Evolutionary conservation across 2,113 vertebrate genomes (phyloP), one percentile per base, ranked within the genome.

Genomic region (Alligator sinensis): DNA sequence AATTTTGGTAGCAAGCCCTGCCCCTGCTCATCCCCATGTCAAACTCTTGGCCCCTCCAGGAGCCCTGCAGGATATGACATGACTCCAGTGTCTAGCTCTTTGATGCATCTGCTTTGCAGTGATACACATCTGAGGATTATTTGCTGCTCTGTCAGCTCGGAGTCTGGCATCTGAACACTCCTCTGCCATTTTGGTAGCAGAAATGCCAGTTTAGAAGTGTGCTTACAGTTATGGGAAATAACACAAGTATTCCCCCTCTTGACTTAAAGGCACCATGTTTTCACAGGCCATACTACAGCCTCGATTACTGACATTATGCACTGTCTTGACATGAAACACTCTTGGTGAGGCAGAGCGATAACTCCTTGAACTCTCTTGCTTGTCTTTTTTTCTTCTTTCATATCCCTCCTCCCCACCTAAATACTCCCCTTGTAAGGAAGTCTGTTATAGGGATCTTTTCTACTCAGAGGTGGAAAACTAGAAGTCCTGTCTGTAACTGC

Each of bases 341-440:
- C 66, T 68, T 68, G 66, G 66, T 90, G 82, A 87, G 82, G 85
- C 96, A 91, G 92, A 96, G 92, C 96, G 86, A 38, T 62, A 18
- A 84, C 86, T 92, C 82, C 58, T 24, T 75, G 64, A 92, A 77
- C 57, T 93, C 30, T n/a, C 55, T 11, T 1, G 1, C 79, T 93
- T 92, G 89, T 30, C 27, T 7, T 80, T 30, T 88, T 64, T 12
- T 59, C 87, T 38, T n/a, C 28, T 34, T 12, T 72, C 19, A n/a
- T 38, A 21, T 72, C 11, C 30, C 66, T 2, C 7, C 47, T 47
- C 47, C 47, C 47, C 47, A 22, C 60, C 34, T 34, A 72, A 13
- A 6, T 5, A 12, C 68, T 72, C 38, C 38, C 68, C 19, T 72
- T 38, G 19, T 38, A 38, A 34, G 19, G 30, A 47, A 47, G 47